phyloP scores from a whole-genome alignment of 1,140 invertebrate genomes.

The Pseudomyrmex dendroicus region DNA sequence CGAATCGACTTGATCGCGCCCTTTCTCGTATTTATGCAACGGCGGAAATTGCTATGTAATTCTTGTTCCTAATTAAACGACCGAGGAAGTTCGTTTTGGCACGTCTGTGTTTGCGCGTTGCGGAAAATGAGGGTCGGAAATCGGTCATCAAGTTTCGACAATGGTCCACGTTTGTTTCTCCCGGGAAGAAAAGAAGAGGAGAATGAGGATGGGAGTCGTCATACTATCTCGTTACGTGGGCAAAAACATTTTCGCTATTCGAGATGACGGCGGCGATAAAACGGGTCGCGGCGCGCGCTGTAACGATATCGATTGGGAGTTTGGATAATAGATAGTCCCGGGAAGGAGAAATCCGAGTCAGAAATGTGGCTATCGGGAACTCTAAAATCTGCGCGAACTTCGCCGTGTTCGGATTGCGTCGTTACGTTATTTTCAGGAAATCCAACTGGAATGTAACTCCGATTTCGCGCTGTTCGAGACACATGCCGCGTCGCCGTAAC shows the following conservation, averaged over 20 bases:
- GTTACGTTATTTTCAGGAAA: slow-evolving; percentile 32
- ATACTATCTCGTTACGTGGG: slow-evolving; percentile 31
- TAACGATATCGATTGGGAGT: slow-evolving; percentile 57
- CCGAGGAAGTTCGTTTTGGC: neutral
- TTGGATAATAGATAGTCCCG: slow-evolving; percentile 51
- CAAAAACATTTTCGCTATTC: slow-evolving; percentile 36
- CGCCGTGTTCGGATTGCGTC: neutral
- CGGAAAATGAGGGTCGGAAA: neutral
- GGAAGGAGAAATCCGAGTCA: slow-evolving; percentile 49
- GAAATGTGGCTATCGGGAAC: slow-evolving; percentile 26
- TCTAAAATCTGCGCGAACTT: slow-evolving; percentile 43
- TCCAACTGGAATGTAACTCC: slow-evolving; percentile 33
- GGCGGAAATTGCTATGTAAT: slow-evolving; percentile 1
- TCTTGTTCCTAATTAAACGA: slow-evolving; percentile 7
- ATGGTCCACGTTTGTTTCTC: slow-evolving; percentile 48
- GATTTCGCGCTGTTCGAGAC: neutral
- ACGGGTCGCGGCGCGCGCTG: neutral
- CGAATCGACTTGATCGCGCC: neutral
- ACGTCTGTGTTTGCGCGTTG: neutral
- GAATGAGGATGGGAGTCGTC: slow-evolving; percentile 3
- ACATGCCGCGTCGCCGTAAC: slow-evolving; percentile 12
- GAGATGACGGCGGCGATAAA: slow-evolving; percentile 41
- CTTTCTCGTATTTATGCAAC: neutral
- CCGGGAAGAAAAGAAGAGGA: no score
- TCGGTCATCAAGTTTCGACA: slow-evolving; percentile 19